Conservation (phyloP, 2,888 invertebrate genomes). For the Drosophila birchii region DNA sequence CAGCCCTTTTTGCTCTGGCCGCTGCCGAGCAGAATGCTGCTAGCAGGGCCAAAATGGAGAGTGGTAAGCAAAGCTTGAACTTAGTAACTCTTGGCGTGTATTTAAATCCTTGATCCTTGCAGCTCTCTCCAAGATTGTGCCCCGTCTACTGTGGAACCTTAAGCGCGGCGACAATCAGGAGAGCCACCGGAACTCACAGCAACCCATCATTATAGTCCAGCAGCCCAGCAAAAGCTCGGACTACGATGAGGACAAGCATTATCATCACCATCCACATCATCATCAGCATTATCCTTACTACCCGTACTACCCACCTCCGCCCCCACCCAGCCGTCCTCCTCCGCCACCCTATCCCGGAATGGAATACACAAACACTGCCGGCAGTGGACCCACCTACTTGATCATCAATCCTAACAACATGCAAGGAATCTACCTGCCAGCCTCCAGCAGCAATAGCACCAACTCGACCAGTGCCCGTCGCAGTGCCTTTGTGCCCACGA, state of each 20-base stretch:
- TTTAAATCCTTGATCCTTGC: background rate
- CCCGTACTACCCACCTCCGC: constrained; percentile 35
- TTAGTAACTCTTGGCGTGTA: no score
- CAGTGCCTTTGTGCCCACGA: constrained; percentile 23
- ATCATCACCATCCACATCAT: constrained; percentile 29
- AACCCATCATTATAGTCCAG: constrained; percentile 48
- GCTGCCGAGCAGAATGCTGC: constrained; percentile 13
- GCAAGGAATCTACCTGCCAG: constrained; percentile 37
- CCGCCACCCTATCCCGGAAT: constrained; percentile 19
- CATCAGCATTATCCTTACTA: constrained; percentile 17
- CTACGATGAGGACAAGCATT: constrained; percentile 24
- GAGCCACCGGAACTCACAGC: constrained; percentile 24
- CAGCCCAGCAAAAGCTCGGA: constrained; percentile 19
- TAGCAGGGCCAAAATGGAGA: constrained; percentile 8
- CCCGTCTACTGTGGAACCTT: constrained; percentile 56
- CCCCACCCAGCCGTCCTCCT: constrained; percentile 17
- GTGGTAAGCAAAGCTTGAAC: background rate
- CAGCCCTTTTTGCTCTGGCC: constrained; percentile 18
- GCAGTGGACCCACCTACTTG: constrained; percentile 30
- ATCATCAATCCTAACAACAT: constrained; percentile 61
- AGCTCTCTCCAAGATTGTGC: constrained; percentile 42
- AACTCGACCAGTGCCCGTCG: constrained; percentile 20
- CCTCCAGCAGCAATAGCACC: constrained; percentile 17
- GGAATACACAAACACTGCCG: constrained; percentile 3
- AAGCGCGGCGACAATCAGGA: constrained; percentile 30